Evolutionary conservation across 2,113 vertebrate species (phyloP).

Genomic region (Ursus arctos): DNA sequence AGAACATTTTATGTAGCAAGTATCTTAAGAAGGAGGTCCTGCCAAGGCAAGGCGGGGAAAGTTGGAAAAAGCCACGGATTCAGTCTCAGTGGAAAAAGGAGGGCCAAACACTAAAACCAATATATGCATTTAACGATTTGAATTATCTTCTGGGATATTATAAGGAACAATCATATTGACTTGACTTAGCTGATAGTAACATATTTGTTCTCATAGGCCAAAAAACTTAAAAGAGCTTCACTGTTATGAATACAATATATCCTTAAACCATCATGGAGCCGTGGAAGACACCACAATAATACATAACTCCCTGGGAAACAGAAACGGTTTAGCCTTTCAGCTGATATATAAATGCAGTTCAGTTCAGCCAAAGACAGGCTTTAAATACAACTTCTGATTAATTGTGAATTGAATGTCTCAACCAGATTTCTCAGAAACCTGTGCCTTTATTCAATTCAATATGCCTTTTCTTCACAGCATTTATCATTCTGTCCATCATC

Average conservation of each 20-base stretch:
- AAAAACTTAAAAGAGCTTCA: background rate
- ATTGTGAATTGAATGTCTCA: slow-evolving; percentile 19
- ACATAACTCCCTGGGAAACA: background rate
- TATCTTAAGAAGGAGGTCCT: slow-evolving; percentile 10
- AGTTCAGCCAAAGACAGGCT: background rate
- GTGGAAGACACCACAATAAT: background rate
- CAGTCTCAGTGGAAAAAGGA: background rate
- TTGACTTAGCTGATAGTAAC: background rate
- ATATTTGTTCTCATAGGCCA: background rate
- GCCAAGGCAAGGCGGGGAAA: background rate
- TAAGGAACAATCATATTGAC: background rate
- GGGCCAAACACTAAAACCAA: background rate
- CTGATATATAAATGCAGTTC: background rate
- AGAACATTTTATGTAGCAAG: background rate
- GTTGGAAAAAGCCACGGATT: background rate
- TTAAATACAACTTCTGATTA: slow-evolving; percentile 36
- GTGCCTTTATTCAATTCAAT: background rate
- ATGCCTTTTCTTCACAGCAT: background rate
- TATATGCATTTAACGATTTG: background rate
- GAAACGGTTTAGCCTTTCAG: background rate
- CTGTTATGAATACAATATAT: background rate
- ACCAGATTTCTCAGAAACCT: slow-evolving; percentile 35
- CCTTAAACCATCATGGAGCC: background rate
- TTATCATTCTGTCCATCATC: background rate
- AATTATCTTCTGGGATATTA: background rate